A percentile compares a stretch with the other conserved stretches of the same genome.
These are phyloP conservation scores for Pangasius sanitwongsei DNA, from an alignment of 2,797 vertebrate species.

Conservation along the genomic window DNA sequence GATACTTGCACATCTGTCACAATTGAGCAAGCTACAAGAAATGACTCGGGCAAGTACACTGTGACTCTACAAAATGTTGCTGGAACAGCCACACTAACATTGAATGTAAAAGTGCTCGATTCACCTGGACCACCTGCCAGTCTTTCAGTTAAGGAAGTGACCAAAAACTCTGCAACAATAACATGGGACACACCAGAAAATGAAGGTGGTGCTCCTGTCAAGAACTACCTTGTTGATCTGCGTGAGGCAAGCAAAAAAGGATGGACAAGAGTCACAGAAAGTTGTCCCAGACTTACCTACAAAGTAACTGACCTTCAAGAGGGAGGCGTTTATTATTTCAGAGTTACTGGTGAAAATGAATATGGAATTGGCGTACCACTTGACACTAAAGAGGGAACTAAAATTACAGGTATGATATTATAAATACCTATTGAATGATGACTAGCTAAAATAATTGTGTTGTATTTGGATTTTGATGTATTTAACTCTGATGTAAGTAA, in stretches of 20 bases:
- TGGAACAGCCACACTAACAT: constrained; percentile 84
- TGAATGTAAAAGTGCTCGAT: constrained; percentile 93
- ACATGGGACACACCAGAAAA: constrained; percentile 97
- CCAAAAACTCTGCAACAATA: constrained; percentile 87
- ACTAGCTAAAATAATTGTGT: constrained; percentile 16
- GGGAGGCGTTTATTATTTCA: constrained; percentile 94
- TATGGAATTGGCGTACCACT: constrained; percentile 86
- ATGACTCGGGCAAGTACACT: constrained; percentile 94
- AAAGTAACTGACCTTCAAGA: constrained; percentile 89
- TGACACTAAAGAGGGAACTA: constrained; percentile 92
- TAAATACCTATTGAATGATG: background rate
- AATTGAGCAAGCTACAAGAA: constrained; percentile 89
- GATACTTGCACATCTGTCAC: constrained; percentile 84
- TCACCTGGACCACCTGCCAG: constrained; percentile 89
- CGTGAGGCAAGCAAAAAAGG: constrained; percentile 93
- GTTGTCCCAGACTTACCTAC: constrained; percentile 88
- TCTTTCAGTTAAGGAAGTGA: constrained; percentile 85
- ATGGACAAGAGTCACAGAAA: constrained; percentile 91
- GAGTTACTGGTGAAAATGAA: constrained; percentile 93
- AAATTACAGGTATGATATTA: constrained; percentile 86
- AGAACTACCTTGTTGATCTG: constrained; percentile 92
- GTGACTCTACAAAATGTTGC: constrained; percentile 88
- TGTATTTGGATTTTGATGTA: constrained; percentile 16
- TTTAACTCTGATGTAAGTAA: background rate
- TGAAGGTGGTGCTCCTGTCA: constrained; percentile 92